phyloP scores from a whole-genome alignment of 2,888 invertebrate species.

The Synergus japonicus region DNA sequence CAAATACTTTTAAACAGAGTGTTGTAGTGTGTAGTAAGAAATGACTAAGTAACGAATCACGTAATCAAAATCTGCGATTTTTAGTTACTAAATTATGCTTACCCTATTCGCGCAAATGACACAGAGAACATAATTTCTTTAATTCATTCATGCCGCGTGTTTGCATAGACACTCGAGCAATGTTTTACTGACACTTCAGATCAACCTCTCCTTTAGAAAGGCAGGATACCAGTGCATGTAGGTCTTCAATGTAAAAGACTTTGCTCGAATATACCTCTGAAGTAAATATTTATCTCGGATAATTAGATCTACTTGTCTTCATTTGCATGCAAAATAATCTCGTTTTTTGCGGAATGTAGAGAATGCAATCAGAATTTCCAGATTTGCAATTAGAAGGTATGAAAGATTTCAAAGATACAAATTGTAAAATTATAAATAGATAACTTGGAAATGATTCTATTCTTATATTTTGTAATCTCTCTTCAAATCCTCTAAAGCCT shows the following conservation, averaged over 20 bases:
- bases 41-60: slow-evolving; percentile 8
- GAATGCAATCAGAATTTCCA: too few relatives aligned
- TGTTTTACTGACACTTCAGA: slow-evolving; percentile 38
- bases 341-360: background rate
- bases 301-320: slow-evolving; percentile 3
- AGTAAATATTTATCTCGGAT: slow-evolving; percentile 29
- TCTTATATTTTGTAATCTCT: too few relatives aligned
- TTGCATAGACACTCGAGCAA: slow-evolving; percentile 26
- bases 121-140: slow-evolving; percentile 20
- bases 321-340: slow-evolving; percentile 4
- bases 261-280: background rate
- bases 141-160: slow-evolving; percentile 35
- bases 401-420: too few relatives aligned
- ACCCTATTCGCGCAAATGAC: slow-evolving; percentile 21
- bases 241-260: slow-evolving; percentile 27
- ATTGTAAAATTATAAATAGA: too few relatives aligned
- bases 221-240: slow-evolving; percentile 39
- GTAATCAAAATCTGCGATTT: slow-evolving; percentile 8
- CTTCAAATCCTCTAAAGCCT: too few relatives aligned
- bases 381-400: too few relatives aligned
- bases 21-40: background rate
- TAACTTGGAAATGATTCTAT: too few relatives aligned
- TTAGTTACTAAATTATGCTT: slow-evolving; percentile 4
- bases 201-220: slow-evolving; percentile 41
- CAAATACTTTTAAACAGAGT: background rate